Conservation (phyloP, 2,888 invertebrate species). For the Mylabris sibirica region DNA sequence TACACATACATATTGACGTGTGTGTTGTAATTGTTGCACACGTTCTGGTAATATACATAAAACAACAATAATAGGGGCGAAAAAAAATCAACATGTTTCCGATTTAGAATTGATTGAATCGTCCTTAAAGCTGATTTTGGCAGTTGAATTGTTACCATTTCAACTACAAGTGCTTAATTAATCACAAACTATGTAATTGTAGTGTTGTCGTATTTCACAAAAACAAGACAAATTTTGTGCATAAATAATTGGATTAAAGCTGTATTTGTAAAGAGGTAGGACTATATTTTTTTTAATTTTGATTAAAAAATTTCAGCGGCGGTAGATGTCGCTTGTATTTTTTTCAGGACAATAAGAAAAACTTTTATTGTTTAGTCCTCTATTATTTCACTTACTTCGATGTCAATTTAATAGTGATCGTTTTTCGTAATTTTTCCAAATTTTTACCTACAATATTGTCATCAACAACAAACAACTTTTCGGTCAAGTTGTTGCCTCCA, state of each 20-base stretch:
- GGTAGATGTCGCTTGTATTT: slow-evolving; percentile 8
- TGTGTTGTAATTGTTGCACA: neutral
- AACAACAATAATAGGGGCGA: neutral
- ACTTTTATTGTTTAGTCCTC: neutral
- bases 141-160: neutral
- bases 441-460: neutral
- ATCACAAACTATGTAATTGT: neutral
- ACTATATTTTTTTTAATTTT: neutral
- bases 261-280: neutral
- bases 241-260: neutral
- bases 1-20: neutral
- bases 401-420: neutral
- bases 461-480: neutral
- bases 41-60: neutral
- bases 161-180: neutral
- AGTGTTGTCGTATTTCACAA: neutral
- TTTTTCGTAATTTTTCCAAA: neutral
- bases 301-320: neutral
- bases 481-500: neutral
- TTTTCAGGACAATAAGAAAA: neutral
- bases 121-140: neutral
- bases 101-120: neutral
- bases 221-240: neutral
- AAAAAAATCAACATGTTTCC: neutral
- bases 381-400: neutral